Evolutionary conservation across 2,888 invertebrate species (phyloP).

Genomic region (Cerceris rybyensis): DNA sequence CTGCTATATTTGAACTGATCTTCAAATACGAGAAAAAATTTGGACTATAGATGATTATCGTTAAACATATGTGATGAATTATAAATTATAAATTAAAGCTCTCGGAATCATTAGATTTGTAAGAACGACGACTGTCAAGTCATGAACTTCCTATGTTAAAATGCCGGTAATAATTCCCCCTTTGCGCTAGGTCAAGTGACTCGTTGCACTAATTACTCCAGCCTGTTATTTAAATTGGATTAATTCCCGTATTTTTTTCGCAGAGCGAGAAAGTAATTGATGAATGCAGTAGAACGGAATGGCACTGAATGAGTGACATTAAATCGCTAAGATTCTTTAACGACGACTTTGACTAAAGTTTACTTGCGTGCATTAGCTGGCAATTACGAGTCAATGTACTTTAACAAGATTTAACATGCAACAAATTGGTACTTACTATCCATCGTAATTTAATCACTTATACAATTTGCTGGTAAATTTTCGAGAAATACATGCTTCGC

Average conservation of each 20-base stretch:
- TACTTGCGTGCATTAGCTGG: background rate
- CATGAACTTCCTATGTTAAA: constrained; percentile 57
- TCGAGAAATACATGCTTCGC: too few species aligned
- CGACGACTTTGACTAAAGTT: background rate
- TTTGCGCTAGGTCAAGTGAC: constrained; percentile 68
- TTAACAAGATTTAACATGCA: too few species aligned
- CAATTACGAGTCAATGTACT: too few species aligned
- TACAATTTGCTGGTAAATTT: too few species aligned
- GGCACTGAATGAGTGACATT: constrained; percentile 16
- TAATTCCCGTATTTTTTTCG: constrained; percentile 63
- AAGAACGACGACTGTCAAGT: constrained; percentile 23
- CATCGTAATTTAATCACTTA: too few species aligned
- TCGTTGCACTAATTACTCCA: constrained; percentile 70
- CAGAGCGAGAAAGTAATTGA: constrained; percentile 59
- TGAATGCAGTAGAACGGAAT: constrained; percentile 49
- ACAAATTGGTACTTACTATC: too few species aligned
- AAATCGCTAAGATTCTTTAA: background rate
- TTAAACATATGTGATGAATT: background rate
- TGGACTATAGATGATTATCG: background rate
- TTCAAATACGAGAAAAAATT: background rate
- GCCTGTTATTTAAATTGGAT: constrained; percentile 70
- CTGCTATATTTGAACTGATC: too few species aligned
- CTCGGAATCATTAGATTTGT: constrained; percentile 26
- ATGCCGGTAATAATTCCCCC: constrained; percentile 52
- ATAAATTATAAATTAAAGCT: background rate